These are phyloP conservation scores for Dipodomys merriami DNA, from an alignment of 2,113 vertebrate genomes.

Conservation along the genomic window DNA sequence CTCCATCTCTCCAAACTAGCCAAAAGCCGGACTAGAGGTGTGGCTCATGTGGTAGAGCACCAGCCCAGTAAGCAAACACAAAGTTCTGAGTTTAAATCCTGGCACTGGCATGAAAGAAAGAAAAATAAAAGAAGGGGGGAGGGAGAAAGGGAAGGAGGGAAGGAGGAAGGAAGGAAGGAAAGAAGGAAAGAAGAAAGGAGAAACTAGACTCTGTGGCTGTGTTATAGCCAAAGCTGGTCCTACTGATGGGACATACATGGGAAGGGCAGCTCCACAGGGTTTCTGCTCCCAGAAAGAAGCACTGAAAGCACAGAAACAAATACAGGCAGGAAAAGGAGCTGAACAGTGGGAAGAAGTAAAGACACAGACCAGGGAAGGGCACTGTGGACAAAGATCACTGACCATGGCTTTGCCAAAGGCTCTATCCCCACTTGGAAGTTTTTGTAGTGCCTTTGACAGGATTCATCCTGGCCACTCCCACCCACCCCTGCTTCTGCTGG, in stretches of 20 bases:
- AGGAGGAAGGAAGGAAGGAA: too few relatives aligned
- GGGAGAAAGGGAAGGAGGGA: too few relatives aligned
- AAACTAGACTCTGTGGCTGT: background rate
- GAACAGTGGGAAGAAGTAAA: background rate
- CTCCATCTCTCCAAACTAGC: too few relatives aligned
- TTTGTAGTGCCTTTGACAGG: background rate
- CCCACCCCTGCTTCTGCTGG: too few relatives aligned
- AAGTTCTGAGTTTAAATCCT: too few relatives aligned
- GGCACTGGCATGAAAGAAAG: too few relatives aligned
- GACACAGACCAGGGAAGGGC: background rate
- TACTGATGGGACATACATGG: background rate
- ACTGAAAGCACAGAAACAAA: background rate
- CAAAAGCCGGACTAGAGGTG: too few relatives aligned
- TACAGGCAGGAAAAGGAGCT: background rate
- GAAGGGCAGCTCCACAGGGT: background rate
- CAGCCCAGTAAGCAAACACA: too few relatives aligned
- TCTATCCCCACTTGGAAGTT: background rate
- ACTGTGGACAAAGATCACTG: background rate
- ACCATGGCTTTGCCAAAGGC: background rate
- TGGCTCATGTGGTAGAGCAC: too few relatives aligned
- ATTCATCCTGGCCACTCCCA: background rate
- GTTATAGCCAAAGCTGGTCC: background rate
- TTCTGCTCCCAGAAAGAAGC: background rate
- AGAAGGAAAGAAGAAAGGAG: too few relatives aligned
- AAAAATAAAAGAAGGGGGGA: too few relatives aligned